These are phyloP conservation scores for Mnemiopsis leidyi DNA, from an alignment of 37 sponge, comb jelly and placozoan genomes.

Conservation along the genomic window DNA sequence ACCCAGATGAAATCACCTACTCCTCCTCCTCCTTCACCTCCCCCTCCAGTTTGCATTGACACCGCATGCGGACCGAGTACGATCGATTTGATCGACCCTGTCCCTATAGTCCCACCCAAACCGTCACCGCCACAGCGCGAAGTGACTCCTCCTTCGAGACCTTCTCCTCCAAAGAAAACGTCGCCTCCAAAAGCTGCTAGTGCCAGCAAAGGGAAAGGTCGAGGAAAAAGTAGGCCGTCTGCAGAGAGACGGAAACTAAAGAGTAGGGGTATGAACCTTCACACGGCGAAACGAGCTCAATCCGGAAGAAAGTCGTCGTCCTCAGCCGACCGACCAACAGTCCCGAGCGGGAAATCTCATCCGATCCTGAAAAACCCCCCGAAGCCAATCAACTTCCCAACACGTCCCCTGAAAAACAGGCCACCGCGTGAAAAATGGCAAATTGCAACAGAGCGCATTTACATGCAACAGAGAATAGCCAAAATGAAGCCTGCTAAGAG, in stretches of 20 bases:
- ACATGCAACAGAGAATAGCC: constrained; percentile 58
- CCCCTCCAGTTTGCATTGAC: constrained; percentile 34
- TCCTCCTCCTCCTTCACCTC: constrained; percentile 23
- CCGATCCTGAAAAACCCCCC: constrained; percentile 22
- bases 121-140: constrained; percentile 43
- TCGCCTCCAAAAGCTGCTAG: not conserved
- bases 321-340: not conserved
- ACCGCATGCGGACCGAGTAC: constrained; percentile 56
- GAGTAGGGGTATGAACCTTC: constrained; percentile 53
- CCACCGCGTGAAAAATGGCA: constrained; percentile 46
- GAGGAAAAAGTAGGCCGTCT: not conserved
- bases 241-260: constrained; percentile 2
- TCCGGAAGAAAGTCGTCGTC: constrained; percentile 11
- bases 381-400: constrained; percentile 41
- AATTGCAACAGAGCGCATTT: constrained; percentile 32
- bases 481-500: constrained; percentile 1
- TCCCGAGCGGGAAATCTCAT: not conserved
- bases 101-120: not conserved
- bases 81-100: constrained; percentile 33
- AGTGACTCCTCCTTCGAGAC: not conserved
- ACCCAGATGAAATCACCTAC: constrained; percentile 40
- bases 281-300: constrained; percentile 15
- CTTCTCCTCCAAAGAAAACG: not conserved
- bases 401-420: constrained; percentile 10
- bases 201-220: not conserved